Base-by-base conservation (phyloP, 2,888 invertebrate species). In the Phalangium opilio region DNA sequence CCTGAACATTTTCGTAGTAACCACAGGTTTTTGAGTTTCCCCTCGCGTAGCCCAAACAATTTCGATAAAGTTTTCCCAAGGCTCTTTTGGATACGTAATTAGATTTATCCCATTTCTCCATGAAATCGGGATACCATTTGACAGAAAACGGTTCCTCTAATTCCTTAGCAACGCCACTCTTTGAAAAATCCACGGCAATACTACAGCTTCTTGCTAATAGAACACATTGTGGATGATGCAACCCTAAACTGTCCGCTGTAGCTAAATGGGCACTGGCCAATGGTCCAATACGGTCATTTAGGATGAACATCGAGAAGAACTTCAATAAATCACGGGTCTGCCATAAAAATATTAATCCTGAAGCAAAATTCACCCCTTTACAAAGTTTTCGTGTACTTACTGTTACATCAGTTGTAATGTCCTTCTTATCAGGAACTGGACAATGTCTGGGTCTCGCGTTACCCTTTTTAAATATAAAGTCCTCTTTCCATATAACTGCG, bases 401-500 rank as follows among this genome's bases (percentile, higher is more conserved):
- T n/a, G n/a, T n/a, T n/a, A n/a, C n/a, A n/a, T n/a, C n/a, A n/a
- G n/a, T n/a, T n/a, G n/a, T n/a, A n/a, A n/a, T n/a, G n/a, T n/a
- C n/a, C n/a, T n/a, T n/a, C n/a, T n/a, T n/a, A n/a, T n/a, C n/a
- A n/a, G n/a, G n/a, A n/a, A n/a, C n/a, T n/a, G 56, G 55, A 49
- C 53, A 58, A 38, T 51, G 41, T 55, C 57, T 57, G 2, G 57
- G 45, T 27, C 15, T 17, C 15, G 21, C 20, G 46, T 56, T 56
- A n/a, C 45, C 27, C n/a, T 47, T 40, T 1, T 45, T 19, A 40
- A 63, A 60, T 19, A 63, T 57, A 33, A 66, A 53, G 10, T 58
- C 52, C 15, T 55, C 44, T 47, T 63, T 59, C 63, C 65, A 67
- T 19, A 63, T 55, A 8, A 66, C 63, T 41, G 62, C 60, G 52